Evolutionary conservation across 2,888 invertebrate genomes (phyloP).

Genomic region (Caradrina clavipalpis): DNA sequence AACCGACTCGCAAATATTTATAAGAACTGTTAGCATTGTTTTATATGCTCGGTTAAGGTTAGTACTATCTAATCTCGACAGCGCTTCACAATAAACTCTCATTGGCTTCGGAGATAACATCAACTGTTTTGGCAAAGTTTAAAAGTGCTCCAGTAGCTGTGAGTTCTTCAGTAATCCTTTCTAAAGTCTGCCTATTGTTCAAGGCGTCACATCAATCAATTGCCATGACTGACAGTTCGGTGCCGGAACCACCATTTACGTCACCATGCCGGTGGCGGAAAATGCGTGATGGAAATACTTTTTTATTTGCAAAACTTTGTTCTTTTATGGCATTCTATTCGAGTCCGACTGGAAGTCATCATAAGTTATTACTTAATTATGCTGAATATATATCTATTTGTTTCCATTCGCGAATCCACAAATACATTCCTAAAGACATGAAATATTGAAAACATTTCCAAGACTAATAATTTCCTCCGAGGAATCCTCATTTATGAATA

Average conservation of each 20-base stretch:
- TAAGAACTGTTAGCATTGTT: constrained; percentile 35
- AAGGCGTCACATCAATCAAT: constrained; percentile 73
- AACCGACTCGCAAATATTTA: constrained; percentile 33
- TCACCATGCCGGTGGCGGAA: constrained; percentile 58
- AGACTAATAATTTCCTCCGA: neutral
- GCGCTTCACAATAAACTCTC: constrained; percentile 41
- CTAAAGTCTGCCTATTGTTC: constrained; percentile 64
- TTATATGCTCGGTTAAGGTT: constrained; percentile 43
- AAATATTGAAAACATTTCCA: constrained; percentile 4
- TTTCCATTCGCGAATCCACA: constrained; percentile 8
- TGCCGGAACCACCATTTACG: constrained; percentile 69
- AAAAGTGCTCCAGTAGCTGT: constrained; percentile 20
- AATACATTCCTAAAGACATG: neutral
- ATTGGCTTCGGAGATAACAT: constrained; percentile 35
- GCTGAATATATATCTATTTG: constrained; percentile 2
- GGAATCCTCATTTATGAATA: neutral
- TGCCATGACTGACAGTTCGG: constrained; percentile 72
- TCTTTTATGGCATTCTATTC: constrained; percentile 29
- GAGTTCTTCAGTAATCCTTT: constrained; percentile 55
- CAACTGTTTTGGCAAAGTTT: constrained; percentile 40
- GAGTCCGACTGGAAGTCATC: neutral
- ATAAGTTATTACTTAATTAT: constrained; percentile 14
- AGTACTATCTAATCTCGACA: constrained; percentile 59
- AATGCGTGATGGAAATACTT: constrained; percentile 70
- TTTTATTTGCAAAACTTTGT: constrained; percentile 54